Base-by-base conservation (phyloP, 2,888 invertebrate species). In the Agrotis clavis region DNA sequence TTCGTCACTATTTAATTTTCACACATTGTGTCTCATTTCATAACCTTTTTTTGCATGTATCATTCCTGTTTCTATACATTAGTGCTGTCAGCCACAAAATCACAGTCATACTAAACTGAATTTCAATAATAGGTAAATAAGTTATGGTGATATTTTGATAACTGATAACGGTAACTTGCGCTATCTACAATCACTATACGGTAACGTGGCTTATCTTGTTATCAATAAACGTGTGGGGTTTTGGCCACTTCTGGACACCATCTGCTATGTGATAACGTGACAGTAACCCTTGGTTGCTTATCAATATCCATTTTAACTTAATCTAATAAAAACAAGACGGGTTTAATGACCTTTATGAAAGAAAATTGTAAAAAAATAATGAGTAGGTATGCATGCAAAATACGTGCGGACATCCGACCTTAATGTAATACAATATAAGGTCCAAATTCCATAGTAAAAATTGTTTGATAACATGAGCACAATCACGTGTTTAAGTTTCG, bases 151-250 rank as follows among this genome's bases (percentile, higher is more conserved):
- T 70, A 56, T n/a, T 13, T 14, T 35, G 57, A 57, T 57, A 57
- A 19, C 35, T 6, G 14, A 41, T 41, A 30, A 41, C 25, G 7
- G 30, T 19, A 30, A 59, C 67, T 59, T 63, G 14, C 48, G 19
- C 0, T 81, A 81, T 81, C 80, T 68, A 62, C 25, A 79, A 82
- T 82, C 71, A 71, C 21, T 66, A 30, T 9, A 56, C 51, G 67
- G 48, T 30, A 21, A 66, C 82, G 79, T 79, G 82, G 14, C 63
- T 79, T 79, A 81, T 81, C 81, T 54, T 14, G 25, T 53, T 70
- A 72, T 72, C 82, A 66, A 41, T 35, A 25, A 16, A 54, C 57
- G n/a, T 65, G 65, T 71, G 68, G 78, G 25, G 56, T 51, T 54
- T 35, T 64, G 21, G 21, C 68, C 57, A 67, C 57, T 78, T 50